phyloP scores from a whole-genome alignment of 2,888 invertebrate species.

The Blastobasis lacticolella region DNA sequence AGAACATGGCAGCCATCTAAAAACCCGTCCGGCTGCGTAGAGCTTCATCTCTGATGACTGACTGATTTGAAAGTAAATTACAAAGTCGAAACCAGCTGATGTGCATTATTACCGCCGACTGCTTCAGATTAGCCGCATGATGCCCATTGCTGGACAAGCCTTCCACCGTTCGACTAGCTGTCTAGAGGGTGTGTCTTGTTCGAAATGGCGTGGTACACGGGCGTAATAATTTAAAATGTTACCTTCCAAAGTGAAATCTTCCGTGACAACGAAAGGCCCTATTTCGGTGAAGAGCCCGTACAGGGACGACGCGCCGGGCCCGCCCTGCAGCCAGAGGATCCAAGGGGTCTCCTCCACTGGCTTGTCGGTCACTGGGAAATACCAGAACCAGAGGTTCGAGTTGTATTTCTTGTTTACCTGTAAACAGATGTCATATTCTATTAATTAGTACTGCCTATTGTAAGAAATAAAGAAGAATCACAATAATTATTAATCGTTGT shows the following conservation, averaged over 20 bases:
- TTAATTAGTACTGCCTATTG: no score
- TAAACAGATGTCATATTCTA: neutral
- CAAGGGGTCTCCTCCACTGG: conserved; percentile 68
- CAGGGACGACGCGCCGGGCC: conserved; percentile 73
- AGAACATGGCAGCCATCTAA: no score
- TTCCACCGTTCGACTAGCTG: neutral
- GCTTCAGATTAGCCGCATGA: neutral
- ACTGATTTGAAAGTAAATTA: no score
- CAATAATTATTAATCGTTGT: no score
- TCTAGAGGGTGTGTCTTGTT: neutral
- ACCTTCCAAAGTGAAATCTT: conserved; percentile 51
- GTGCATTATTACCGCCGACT: no score
- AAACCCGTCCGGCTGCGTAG: no score
- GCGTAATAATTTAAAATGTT: conserved; percentile 1
- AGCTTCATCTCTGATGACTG: no score
- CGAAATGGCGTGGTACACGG: neutral
- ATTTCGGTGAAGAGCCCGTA: conserved; percentile 76
- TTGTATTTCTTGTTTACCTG: conserved; percentile 84
- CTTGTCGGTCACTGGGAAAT: conserved; percentile 79
- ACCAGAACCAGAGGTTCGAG: conserved; percentile 91
- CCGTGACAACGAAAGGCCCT: conserved; percentile 74
- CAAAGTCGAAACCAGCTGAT: no score
- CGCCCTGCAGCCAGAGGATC: conserved; percentile 76
- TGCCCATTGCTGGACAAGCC: neutral
- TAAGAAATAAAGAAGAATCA: no score